Conservation (phyloP, 2,797 vertebrate species). For the Cetoscarus ocellatus region DNA sequence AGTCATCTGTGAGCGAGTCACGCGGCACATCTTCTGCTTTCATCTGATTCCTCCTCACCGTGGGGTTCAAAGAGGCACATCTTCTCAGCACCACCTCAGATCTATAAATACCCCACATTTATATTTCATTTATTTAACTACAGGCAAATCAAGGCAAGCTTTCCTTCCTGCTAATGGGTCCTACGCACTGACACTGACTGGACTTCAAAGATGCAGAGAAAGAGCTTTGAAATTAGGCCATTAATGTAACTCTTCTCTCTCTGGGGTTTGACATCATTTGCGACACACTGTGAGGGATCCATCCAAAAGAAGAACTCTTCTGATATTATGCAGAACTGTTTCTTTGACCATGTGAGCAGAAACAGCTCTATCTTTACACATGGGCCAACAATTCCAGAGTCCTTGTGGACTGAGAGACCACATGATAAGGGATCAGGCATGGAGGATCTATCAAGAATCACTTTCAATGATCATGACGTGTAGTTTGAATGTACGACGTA, state of each 20-base stretch:
- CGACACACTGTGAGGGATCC: constrained; percentile 8
- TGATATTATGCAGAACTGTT: constrained; percentile 18
- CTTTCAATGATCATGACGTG: too few relatives aligned
- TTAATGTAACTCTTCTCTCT: constrained; percentile 41
- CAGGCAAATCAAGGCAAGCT: constrained; percentile 50
- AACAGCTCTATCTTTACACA: too few relatives aligned
- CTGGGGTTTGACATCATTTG: constrained; percentile 24
- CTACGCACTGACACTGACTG: constrained; percentile 59
- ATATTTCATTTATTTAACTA: constrained; percentile 61
- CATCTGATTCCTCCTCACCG: constrained; percentile 28
- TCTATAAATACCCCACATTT: constrained; percentile 65
- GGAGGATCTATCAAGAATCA: too few relatives aligned
- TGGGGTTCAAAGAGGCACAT: constrained; percentile 47
- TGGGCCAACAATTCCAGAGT: too few relatives aligned
- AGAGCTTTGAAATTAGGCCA: constrained; percentile 63
- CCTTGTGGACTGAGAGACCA: too few relatives aligned
- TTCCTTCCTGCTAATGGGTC: constrained; percentile 59
- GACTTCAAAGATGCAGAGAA: constrained; percentile 64
- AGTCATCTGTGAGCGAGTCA: constrained; percentile 29
- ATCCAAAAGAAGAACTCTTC: neutral
- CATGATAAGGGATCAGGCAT: too few relatives aligned
- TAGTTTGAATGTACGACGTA: too few relatives aligned
- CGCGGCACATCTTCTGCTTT: constrained; percentile 30
- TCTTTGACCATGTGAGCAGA: constrained; percentile 7
- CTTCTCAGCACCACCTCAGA: constrained; percentile 41